phyloP scores from a whole-genome alignment of 2,797 vertebrate species.

The Uromys caudimaculatus region DNA sequence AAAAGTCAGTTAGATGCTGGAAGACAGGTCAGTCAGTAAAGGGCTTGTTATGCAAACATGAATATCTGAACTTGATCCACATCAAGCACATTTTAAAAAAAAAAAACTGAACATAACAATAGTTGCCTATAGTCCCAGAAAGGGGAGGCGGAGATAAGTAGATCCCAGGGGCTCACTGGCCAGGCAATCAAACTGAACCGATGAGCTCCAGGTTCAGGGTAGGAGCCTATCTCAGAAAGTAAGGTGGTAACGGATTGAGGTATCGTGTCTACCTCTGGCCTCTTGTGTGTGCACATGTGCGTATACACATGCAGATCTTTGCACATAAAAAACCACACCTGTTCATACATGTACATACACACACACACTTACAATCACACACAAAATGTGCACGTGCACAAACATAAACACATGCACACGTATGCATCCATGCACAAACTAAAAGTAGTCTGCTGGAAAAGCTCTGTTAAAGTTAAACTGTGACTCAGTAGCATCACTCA shows the following conservation, averaged over 20 bases:
- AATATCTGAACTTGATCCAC: not conserved
- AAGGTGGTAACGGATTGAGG: not conserved
- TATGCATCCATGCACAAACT: not conserved
- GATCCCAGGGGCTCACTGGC: not conserved
- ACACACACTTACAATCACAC: accelerated
- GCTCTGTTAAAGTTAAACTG: conserved; percentile 4
- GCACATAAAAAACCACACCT: not conserved
- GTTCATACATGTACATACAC: not conserved
- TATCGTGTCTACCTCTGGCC: not conserved
- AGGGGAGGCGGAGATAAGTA: not conserved
- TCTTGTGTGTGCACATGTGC: not conserved
- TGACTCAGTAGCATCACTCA: not conserved
- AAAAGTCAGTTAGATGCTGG: not conserved
- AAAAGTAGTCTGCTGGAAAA: not conserved
- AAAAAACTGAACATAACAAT: not conserved
- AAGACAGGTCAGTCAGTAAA: not conserved
- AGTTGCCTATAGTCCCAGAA: not conserved
- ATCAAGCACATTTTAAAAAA: too few relatives aligned
- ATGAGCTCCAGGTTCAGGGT: not conserved
- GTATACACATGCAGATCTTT: not conserved
- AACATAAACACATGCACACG: not conserved
- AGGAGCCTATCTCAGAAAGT: not conserved
- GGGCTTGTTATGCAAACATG: not conserved
- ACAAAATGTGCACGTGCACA: not conserved
- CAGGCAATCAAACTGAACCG: not conserved